Evolutionary conservation across 1,140 invertebrate genomes (phyloP), one percentile per base, ranked within the genome.

Genomic region (Xylocopa sonorina): DNA sequence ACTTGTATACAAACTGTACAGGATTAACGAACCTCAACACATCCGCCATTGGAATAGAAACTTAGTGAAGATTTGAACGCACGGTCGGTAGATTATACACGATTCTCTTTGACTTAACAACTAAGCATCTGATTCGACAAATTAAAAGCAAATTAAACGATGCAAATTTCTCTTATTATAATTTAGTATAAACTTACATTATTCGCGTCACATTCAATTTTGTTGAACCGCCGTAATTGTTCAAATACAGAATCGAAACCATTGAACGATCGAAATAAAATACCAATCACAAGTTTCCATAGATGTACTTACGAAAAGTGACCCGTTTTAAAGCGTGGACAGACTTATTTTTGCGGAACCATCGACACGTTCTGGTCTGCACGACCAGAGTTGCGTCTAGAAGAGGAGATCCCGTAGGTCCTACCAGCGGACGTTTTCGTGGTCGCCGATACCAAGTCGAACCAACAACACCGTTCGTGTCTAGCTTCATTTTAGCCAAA

Each of bases 361-460:
- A 92, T 24, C 85, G 87, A 68, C 87, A 89, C 3, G 88, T 55
- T 53, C 86, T 91, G 7, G 88, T 91, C 60, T 90, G 87, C 10
- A 81, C 51, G 18, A 87, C 66, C 7, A 92, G 51, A 62, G 87
- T 88, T 27, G 85, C 87, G 60, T 92, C 92, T 24, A 92, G 77
- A 53, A 83, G 84, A 4, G 91, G 91, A 4, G 89, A 91, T 32
- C 92, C 92, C 0, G 92, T 92, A 0, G 91, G 91, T 14, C 91
- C 92, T 71, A 91, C 88, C 55, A 92, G 81, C 53, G 91, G 89
- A 84, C 88, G 90, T 63, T 88, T 89, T 2, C 89, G 83, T 24
- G 88, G 82, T 63, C 91, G 85, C 21, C 91, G 88, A 66, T 89
- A 88, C 58, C 91, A 90, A 73, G 88, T 87, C 53, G 85, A 86